phyloP scores from a whole-genome alignment of 2,888 invertebrate genomes.

The Heteromyza rotundicornis region DNA sequence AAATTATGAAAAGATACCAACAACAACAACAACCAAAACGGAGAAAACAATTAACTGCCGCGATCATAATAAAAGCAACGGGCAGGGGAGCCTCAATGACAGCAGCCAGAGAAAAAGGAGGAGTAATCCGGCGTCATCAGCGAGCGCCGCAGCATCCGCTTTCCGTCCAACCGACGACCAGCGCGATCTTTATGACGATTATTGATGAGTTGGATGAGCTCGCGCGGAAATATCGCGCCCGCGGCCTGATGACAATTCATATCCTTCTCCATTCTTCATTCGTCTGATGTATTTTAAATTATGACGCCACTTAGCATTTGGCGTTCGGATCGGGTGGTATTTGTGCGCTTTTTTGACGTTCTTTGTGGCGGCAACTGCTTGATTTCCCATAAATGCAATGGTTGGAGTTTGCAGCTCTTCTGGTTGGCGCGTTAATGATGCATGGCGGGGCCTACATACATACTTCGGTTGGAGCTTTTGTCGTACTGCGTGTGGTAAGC shows the following conservation, averaged over 20 bases:
- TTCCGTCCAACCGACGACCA: slow-evolving; percentile 20
- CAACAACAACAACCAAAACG: neutral
- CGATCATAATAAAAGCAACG: slow-evolving; percentile 11
- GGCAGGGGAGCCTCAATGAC: neutral
- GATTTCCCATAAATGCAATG: neutral
- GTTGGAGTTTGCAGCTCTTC: neutral
- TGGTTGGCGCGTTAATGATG: slow-evolving; percentile 33
- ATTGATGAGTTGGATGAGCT: slow-evolving; percentile 45
- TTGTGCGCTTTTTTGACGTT: too few relatives aligned
- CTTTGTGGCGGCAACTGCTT: too few relatives aligned
- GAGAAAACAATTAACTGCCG: slow-evolving; percentile 20
- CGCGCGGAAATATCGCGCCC: slow-evolving; percentile 37
- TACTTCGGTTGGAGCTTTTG: neutral
- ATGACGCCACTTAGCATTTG: slow-evolving; percentile 57
- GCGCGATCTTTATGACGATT: slow-evolving; percentile 48
- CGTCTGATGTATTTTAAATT: slow-evolving; percentile 55
- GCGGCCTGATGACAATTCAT: slow-evolving; percentile 49
- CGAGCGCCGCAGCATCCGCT: slow-evolving; percentile 8
- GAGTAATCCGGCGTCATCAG: neutral
- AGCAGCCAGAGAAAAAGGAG: neutral
- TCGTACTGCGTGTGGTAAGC: slow-evolving; percentile 3
- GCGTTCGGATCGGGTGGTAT: too few relatives aligned
- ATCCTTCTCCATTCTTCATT: slow-evolving; percentile 20
- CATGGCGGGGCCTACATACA: slow-evolving; percentile 30
- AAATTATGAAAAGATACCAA: slow-evolving; percentile 1